Evolutionary conservation across 2,797 vertebrate species (phyloP).

Genomic region (Hafferia zeledoni): DNA sequence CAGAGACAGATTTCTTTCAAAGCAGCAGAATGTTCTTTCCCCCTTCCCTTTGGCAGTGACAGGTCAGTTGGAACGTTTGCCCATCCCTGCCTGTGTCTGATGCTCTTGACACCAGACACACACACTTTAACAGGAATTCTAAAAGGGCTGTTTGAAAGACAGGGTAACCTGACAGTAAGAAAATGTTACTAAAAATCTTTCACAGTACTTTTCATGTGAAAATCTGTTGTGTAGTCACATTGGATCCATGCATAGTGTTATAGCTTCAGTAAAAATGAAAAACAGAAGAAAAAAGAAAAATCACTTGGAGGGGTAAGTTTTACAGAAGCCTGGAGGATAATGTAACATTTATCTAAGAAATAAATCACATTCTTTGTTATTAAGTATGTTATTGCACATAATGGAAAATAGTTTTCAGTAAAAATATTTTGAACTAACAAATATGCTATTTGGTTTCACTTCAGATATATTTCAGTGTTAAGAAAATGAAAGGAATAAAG

Average conservation of each 20-base stretch:
- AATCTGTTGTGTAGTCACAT: background rate
- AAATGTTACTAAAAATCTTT: constrained; percentile 44
- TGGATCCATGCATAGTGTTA: background rate
- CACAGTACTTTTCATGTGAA: constrained; percentile 2
- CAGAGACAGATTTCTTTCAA: background rate
- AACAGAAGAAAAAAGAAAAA: background rate
- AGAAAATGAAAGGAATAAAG: constrained; percentile 3
- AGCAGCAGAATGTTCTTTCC: background rate
- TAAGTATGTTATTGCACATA: background rate
- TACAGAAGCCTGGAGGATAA: background rate
- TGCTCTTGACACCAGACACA: constrained; percentile 24
- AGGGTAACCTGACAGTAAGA: constrained; percentile 37
- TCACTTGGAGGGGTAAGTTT: background rate
- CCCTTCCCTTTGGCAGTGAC: background rate
- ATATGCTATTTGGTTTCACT: background rate
- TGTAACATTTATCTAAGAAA: constrained; percentile 24
- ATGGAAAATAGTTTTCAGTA: background rate
- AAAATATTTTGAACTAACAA: constrained; percentile 31
- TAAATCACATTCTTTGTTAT: background rate
- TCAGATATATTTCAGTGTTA: background rate
- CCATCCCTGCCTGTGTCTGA: constrained; percentile 34
- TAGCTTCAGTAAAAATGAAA: constrained; percentile 1
- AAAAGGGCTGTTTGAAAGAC: constrained; percentile 8
- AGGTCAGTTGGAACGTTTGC: constrained; percentile 33
- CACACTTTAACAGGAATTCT: constrained; percentile 39